These are phyloP conservation scores for Channa argus DNA, from an alignment of 2,113 vertebrate species.

Conservation along the genomic window DNA sequence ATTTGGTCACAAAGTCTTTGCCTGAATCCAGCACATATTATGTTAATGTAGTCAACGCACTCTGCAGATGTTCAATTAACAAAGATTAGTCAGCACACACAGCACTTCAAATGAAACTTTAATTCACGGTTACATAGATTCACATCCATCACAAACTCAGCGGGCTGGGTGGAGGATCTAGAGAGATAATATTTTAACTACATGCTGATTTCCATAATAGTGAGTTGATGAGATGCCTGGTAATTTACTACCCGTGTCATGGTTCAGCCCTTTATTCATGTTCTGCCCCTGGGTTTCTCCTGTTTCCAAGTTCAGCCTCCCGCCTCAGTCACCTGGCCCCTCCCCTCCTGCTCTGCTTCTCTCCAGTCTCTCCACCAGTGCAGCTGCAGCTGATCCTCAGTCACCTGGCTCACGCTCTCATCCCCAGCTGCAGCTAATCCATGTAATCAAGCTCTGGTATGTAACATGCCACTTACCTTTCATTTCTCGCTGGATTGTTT, in stretches of 20 bases:
- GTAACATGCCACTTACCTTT: too few relatives aligned
- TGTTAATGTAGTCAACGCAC: constrained; percentile 10
- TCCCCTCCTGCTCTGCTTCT: too few relatives aligned
- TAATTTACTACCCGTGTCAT: constrained; percentile 15
- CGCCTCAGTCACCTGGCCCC: too few relatives aligned
- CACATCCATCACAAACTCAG: constrained; percentile 4
- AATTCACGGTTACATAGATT: constrained; percentile 13
- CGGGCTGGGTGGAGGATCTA: not conserved
- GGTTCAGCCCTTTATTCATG: too few relatives aligned
- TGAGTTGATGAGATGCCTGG: constrained; percentile 17
- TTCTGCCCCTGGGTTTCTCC: too few relatives aligned
- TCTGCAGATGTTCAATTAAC: constrained; percentile 26
- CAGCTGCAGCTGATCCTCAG: too few relatives aligned
- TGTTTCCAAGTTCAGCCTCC: too few relatives aligned
- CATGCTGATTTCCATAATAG: constrained; percentile 26
- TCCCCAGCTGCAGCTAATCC: too few relatives aligned
- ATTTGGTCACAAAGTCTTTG: not conserved
- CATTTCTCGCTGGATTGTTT: too few relatives aligned
- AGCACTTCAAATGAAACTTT: not conserved
- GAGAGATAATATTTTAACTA: constrained; percentile 19
- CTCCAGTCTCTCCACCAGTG: too few relatives aligned
- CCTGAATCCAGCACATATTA: not conserved
- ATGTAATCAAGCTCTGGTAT: too few relatives aligned
- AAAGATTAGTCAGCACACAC: constrained; percentile 2
- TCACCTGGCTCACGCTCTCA: too few relatives aligned